Percentiles rank a stretch among this genome's conserved stretches.
These are phyloP conservation scores for Aethes cnicana DNA, from an alignment of 2,888 invertebrate genomes.

Conservation along the genomic window DNA sequence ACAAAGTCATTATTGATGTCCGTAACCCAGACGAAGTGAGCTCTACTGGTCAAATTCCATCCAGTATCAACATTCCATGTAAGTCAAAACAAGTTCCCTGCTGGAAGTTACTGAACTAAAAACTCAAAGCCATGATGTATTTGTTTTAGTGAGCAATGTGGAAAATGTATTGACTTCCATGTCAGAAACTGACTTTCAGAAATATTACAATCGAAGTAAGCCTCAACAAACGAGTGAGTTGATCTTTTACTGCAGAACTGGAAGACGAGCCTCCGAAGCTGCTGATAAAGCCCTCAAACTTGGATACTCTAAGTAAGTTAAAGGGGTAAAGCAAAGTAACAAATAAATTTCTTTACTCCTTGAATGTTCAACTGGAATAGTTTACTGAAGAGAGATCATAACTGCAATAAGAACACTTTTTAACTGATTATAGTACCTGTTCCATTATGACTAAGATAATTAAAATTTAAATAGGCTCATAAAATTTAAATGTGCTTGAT, in stretches of 20 bases:
- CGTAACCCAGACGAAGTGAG: conserved; percentile 87
- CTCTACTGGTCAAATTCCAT: conserved; percentile 87
- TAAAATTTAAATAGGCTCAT: no score
- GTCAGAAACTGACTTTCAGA: conserved; percentile 67
- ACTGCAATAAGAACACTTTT: no score
- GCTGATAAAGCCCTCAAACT: conserved; percentile 68
- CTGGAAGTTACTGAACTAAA: no score
- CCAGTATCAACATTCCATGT: conserved; percentile 90
- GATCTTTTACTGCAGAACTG: conserved; percentile 73
- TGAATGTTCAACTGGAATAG: no score
- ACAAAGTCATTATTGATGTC: conserved; percentile 87
- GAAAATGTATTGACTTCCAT: conserved; percentile 56
- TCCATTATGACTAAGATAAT: no score
- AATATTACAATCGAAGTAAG: conserved; percentile 58
- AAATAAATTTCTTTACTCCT: no score
- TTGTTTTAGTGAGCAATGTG: conserved; percentile 58
- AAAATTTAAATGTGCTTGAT: no score
- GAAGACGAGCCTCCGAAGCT: conserved; percentile 63
- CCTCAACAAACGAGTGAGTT: conserved; percentile 65
- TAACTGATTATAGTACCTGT: no score
- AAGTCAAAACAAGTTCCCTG: conserved; percentile 42
- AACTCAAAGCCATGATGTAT: conserved; percentile 7
- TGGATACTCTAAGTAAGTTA: conserved; percentile 67
- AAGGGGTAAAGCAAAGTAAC: no score
- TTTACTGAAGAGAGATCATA: no score